Percentiles rank a stretch among this genome's conserved stretches.
phyloP scores from a whole-genome alignment of 2,797 vertebrate species.

The Schizopygopsis pylzovi region DNA sequence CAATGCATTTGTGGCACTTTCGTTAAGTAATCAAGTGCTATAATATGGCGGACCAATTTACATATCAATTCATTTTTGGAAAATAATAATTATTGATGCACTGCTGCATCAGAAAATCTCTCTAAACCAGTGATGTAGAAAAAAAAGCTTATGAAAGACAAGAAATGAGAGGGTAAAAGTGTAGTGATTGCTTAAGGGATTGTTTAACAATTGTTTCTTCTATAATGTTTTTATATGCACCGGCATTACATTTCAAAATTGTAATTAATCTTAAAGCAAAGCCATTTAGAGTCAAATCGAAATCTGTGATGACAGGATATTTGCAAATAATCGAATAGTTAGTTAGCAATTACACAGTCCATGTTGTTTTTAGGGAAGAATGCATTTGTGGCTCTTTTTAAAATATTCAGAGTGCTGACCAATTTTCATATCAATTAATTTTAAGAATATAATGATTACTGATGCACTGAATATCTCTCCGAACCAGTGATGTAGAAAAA shows the following conservation, averaged over 20 bases:
- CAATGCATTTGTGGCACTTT: slow-evolving; percentile 61
- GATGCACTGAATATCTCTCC: slow-evolving; percentile 37
- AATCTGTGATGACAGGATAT: neutral
- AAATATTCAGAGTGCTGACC: slow-evolving; percentile 60
- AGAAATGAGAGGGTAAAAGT: neutral
- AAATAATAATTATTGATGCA: slow-evolving; percentile 56
- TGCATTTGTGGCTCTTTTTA: slow-evolving; percentile 60
- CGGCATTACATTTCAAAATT: neutral
- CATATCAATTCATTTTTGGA: slow-evolving; percentile 56
- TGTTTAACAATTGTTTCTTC: neutral
- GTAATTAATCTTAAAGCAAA: neutral
- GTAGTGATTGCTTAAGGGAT: slow-evolving; percentile 17
- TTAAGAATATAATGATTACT: slow-evolving; percentile 56
- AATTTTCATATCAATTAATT: slow-evolving; percentile 58
- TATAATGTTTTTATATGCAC: neutral
- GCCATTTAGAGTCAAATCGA: slow-evolving; percentile 1
- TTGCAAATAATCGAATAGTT: neutral
- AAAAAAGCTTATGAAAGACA: slow-evolving; percentile 18
- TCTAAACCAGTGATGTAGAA: slow-evolving; percentile 10
- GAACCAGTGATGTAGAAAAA: slow-evolving; percentile 15
- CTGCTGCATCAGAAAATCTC: slow-evolving; percentile 18
- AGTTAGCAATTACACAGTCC: neutral
- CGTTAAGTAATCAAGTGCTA: slow-evolving; percentile 62
- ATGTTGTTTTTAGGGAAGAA: slow-evolving; percentile 42
- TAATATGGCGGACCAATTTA: slow-evolving; percentile 61